Percentiles rank a stretch among this genome's conserved stretches.
These are phyloP conservation scores for Cacoxenus indagator DNA, from an alignment of 2,888 invertebrate genomes.

Conservation along the genomic window DNA sequence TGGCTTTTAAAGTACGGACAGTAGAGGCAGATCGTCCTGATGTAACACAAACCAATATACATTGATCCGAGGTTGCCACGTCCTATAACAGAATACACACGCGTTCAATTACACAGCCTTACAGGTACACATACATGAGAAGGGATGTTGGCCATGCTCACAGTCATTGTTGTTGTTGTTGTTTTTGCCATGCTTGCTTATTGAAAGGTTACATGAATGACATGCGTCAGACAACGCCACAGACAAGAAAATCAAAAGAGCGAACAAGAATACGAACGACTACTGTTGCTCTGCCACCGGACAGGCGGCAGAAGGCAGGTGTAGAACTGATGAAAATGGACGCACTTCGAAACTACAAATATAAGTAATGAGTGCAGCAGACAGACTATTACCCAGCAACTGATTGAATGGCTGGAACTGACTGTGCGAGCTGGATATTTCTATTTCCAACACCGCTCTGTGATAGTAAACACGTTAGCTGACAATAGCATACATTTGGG, in stretches of 20 bases:
- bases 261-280: too few species aligned
- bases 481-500: conserved; percentile 59
- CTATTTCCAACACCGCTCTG: too few species aligned
- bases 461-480: conserved; percentile 36
- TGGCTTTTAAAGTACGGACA: conserved; percentile 50
- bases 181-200: conserved; percentile 42
- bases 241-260: conserved; percentile 32
- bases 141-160: background rate
- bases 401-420: conserved; percentile 8
- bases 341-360: background rate
- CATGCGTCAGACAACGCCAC: conserved; percentile 49
- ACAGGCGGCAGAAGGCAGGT: too few species aligned
- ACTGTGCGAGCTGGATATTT: too few species aligned
- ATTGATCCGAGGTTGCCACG: conserved; percentile 23
- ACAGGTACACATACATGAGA: too few species aligned
- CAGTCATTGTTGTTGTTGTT: conserved; percentile 1
- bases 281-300: too few species aligned
- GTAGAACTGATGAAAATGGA: too few species aligned
- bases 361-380: background rate
- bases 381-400: background rate
- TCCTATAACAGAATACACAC: background rate
- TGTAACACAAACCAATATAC: conserved; percentile 13
- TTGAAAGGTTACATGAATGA: conserved; percentile 57
- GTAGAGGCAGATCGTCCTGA: background rate
- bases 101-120: conserved; percentile 57